Percentiles rank a stretch among this genome's conserved stretches.
These are phyloP conservation scores for Sinosuthora webbiana DNA, from an alignment of 2,113 vertebrate species.

Conservation along the genomic window DNA sequence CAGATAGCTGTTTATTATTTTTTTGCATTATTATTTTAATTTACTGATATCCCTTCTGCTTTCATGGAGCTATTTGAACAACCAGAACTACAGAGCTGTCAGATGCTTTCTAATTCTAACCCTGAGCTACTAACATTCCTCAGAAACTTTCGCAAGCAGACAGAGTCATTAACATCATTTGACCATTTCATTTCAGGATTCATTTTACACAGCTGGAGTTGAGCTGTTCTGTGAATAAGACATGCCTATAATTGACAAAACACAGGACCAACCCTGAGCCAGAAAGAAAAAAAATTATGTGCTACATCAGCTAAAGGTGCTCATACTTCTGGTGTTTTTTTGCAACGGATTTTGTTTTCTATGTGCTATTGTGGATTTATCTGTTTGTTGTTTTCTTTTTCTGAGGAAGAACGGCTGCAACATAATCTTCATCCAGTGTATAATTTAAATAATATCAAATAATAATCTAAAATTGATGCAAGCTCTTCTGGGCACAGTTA, in stretches of 20 bases:
- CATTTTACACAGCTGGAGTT: constrained; percentile 52
- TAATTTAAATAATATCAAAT: background rate
- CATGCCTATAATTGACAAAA: constrained; percentile 37
- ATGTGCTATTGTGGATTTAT: background rate
- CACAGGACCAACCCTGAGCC: background rate
- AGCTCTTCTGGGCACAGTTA: background rate
- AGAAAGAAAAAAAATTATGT: background rate
- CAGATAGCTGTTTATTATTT: constrained; percentile 19
- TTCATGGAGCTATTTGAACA: background rate
- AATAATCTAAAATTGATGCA: background rate
- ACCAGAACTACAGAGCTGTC: constrained; percentile 8
- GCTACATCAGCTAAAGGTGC: background rate
- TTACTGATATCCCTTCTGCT: background rate
- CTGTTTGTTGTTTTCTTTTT: background rate
- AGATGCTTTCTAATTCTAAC: constrained; percentile 21
- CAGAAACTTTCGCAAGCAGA: constrained; percentile 27
- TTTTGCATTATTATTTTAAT: constrained; percentile 35
- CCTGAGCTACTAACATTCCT: constrained; percentile 18
- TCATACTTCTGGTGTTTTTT: background rate
- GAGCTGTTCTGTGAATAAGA: constrained; percentile 5
- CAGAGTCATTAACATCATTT: constrained; percentile 60
- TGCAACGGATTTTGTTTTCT: background rate
- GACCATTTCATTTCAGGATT: constrained; percentile 49
- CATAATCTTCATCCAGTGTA: background rate
- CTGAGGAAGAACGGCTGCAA: background rate